Conservation (phyloP, 2,797 vertebrate genomes). For the Anisognathus igniventris region DNA sequence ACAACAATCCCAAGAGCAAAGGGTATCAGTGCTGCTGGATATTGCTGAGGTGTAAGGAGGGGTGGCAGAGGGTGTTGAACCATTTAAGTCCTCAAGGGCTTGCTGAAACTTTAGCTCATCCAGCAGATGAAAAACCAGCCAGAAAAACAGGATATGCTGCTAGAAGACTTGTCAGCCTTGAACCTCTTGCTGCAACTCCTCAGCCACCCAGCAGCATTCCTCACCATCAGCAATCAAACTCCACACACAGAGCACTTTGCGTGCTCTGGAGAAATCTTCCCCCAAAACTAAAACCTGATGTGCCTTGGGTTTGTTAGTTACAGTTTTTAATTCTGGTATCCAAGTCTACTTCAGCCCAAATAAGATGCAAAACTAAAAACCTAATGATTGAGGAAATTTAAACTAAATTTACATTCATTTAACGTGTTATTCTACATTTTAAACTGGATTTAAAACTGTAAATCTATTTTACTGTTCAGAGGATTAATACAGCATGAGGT, state of each 20-base stretch:
- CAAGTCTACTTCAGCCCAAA: background rate
- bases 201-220: background rate
- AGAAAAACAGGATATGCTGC: background rate
- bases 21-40: too few species aligned
- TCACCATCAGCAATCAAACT: background rate
- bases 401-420: background rate
- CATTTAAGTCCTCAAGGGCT: background rate
- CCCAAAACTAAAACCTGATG: background rate
- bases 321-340: background rate
- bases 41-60: background rate
- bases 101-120: background rate
- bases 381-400: background rate
- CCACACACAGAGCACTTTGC: background rate
- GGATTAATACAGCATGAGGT: background rate
- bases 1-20: background rate
- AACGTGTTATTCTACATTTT: background rate
- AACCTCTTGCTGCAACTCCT: background rate
- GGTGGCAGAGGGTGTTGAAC: background rate
- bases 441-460: background rate
- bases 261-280: background rate
- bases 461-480: background rate
- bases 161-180: background rate
- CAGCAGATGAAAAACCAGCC: background rate
- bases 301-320: background rate
- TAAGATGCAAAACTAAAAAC: background rate